Evolutionary conservation across 2,113 vertebrate species (phyloP), one percentile per base, ranked within the genome.

Genomic region (Muntiacus reevesi): DNA sequence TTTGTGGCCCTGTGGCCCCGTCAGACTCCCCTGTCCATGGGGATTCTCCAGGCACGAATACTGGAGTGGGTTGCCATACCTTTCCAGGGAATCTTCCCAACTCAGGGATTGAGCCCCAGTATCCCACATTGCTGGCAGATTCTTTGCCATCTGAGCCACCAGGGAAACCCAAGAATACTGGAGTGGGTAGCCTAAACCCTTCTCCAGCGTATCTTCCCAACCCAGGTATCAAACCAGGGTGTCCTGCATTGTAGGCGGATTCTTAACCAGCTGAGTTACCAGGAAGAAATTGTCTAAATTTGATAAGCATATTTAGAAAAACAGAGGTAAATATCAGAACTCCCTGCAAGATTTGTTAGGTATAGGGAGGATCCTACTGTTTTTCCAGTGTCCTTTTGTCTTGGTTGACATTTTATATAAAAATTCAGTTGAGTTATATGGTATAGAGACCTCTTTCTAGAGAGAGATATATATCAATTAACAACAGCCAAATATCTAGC

Each of bases 401-500:
- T 14, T 87, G 45, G 30, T 93, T 93, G 91, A 84, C 36, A 84
- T 93, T 85, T 78, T 93, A 71, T 91, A 28, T 82, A 87, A 96
- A 94, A 89, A 36, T 81, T 97, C 33, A 50, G 16, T 71, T 82
- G 57, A 67, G 28, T 93, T 85, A 8, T 59, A 86, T 67, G 25
- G 8, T 28, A 74, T 62, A 81, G n/a, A 81, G 45, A 81, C 27
- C 5, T 71, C 40, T 60, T 89, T 89, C 28, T 59, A 93, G 15
- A 43, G 60, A 57, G n/a, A 6, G 15, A 43, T 83, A 67, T 25
- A 33, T 47, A 2, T 78, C 57, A 47, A 54, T 60, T 33, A 90
- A 76, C 64, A n/a, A 30, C 25, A 79, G 52, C 59, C 43, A 87
- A 57, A 52, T 7, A 87, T 52, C 36, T 62, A 93, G 47, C 64